phyloP scores from a whole-genome alignment of 2,797 vertebrate species.

The Neomorphus geoffroyi region DNA sequence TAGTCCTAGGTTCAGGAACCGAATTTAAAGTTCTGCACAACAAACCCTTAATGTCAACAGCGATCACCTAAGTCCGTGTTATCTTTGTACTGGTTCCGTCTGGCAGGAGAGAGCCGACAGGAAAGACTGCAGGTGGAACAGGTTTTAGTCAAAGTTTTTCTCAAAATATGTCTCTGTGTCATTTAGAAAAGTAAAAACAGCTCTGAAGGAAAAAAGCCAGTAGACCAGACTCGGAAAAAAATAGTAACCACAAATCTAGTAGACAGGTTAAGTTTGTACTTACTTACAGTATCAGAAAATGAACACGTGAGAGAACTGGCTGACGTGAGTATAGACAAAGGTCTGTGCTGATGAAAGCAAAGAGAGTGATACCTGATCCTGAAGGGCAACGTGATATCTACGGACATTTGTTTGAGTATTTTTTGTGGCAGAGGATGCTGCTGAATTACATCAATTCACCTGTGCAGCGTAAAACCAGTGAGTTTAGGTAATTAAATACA shows the following conservation, averaged over 20 bases:
- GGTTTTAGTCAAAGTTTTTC: not conserved
- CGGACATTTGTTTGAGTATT: not conserved
- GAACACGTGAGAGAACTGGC: not conserved
- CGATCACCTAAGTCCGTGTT: not conserved
- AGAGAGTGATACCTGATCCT: not conserved
- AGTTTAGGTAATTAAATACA: not conserved
- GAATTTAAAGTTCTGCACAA: constrained; percentile 20
- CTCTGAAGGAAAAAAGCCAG: not conserved
- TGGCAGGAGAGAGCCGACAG: not conserved
- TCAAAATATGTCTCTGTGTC: not conserved
- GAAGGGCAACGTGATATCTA: not conserved
- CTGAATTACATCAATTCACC: not conserved
- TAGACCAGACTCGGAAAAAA: not conserved
- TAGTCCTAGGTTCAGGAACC: not conserved
- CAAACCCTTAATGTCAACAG: not conserved
- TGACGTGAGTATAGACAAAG: not conserved
- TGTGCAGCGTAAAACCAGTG: not conserved
- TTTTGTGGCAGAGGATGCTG: not conserved
- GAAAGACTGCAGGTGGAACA: constrained; percentile 30
- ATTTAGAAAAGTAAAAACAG: not conserved
- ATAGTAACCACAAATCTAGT: not conserved
- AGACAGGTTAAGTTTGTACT: not conserved
- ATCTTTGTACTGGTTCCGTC: not conserved
- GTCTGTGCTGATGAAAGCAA: not conserved
- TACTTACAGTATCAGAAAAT: not conserved